Conservation (phyloP, 2,797 vertebrate genomes). For the Lagocephalus sceleratus region DNA sequence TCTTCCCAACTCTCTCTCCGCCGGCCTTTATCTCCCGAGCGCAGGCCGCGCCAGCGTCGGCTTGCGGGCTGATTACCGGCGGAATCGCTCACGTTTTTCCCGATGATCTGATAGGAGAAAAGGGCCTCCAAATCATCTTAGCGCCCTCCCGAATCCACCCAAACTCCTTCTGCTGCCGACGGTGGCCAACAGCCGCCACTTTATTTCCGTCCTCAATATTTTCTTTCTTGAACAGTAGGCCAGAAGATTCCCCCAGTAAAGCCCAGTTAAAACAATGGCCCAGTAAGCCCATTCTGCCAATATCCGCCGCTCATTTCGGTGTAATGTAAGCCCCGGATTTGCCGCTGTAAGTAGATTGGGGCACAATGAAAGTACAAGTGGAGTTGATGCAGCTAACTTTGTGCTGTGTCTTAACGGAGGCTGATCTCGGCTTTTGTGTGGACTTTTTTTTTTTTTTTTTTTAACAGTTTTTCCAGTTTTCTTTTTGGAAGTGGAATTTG, state of each 20-base stretch:
- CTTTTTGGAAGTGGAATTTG: constrained; percentile 9
- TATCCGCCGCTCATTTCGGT: constrained; percentile 66
- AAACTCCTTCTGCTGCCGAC: constrained; percentile 50
- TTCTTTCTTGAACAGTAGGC: constrained; percentile 54
- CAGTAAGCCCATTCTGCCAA: constrained; percentile 67
- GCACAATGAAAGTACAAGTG: constrained; percentile 72
- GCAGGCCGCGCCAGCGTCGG: constrained; percentile 67
- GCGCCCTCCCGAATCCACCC: constrained; percentile 50
- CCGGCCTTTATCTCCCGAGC: constrained; percentile 70
- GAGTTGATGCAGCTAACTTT: constrained; percentile 70
- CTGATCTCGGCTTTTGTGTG: constrained; percentile 19
- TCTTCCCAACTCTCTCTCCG: constrained; percentile 55
- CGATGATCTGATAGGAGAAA: constrained; percentile 78
- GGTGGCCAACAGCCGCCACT: constrained; percentile 54
- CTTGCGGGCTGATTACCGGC: constrained; percentile 72
- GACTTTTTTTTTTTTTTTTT: not conserved
- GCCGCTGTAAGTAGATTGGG: constrained; percentile 72
- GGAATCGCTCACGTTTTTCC: constrained; percentile 77
- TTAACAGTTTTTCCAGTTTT: constrained; percentile 21
- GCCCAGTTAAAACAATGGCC: constrained; percentile 66
- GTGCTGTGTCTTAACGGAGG: constrained; percentile 29
- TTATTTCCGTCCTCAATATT: constrained; percentile 65
- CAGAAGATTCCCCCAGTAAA: constrained; percentile 64
- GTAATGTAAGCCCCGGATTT: constrained; percentile 77
- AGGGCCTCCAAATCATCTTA: constrained; percentile 73